phyloP scores from a whole-genome alignment of 1,140 invertebrate species.

The Cotesia typhae region DNA sequence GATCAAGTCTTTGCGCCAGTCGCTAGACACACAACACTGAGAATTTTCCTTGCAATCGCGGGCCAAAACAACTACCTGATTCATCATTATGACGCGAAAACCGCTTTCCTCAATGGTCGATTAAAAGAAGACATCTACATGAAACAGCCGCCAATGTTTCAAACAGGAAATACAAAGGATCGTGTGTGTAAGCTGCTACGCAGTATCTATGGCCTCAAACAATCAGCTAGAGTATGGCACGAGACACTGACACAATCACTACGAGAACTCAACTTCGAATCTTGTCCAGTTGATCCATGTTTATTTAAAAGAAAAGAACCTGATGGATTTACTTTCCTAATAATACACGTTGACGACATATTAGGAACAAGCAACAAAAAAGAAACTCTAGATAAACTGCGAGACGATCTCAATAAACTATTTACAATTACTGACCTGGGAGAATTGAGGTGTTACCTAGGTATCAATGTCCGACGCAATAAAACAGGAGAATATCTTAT shows the following conservation, averaged over 20 bases:
- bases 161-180: conserved; percentile 36
- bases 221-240: conserved; percentile 59
- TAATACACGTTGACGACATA: conserved; percentile 41
- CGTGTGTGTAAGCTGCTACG: conserved; percentile 51
- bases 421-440: too few species aligned
- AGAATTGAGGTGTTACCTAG: too few species aligned
- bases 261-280: conserved; percentile 18
- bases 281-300: conserved; percentile 16
- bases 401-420: too few species aligned
- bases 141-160: conserved; percentile 54
- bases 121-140: conserved; percentile 59
- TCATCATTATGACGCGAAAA: conserved; percentile 52
- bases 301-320: conserved; percentile 23
- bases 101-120: conserved; percentile 59
- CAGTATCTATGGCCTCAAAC: conserved; percentile 60
- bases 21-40: conserved; percentile 32
- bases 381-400: too few species aligned
- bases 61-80: conserved; percentile 40
- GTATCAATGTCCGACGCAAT: too few species aligned
- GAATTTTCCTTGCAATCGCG: conserved; percentile 43
- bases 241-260: conserved; percentile 38
- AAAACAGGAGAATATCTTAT: too few species aligned
- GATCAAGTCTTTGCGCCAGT: conserved; percentile 51
- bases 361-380: too few species aligned
- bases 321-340: conserved; percentile 1